These are phyloP conservation scores for Dicroscelio sp. DNA, from an alignment of 2,888 invertebrate species.

Conservation along the genomic window DNA sequence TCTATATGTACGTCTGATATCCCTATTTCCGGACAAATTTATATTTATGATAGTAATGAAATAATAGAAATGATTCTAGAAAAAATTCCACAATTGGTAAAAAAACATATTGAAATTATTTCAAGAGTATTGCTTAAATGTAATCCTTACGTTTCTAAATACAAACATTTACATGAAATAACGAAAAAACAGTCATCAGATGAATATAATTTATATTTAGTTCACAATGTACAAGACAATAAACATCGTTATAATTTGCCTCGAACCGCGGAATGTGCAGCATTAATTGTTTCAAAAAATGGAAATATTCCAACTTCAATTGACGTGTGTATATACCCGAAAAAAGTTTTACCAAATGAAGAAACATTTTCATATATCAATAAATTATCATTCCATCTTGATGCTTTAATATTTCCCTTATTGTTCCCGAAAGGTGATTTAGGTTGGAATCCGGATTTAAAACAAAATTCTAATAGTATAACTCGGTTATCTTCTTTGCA, in stretches of 20 bases:
- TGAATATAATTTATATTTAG: constrained; percentile 27
- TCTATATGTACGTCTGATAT: neutral
- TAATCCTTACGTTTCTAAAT: constrained; percentile 35
- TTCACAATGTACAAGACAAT: neutral
- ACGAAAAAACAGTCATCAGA: neutral
- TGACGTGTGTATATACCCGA: constrained; percentile 61
- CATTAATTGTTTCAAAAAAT: constrained; percentile 35
- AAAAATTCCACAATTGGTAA: constrained; percentile 12
- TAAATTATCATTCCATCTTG: constrained; percentile 66
- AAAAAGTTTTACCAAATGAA: neutral
- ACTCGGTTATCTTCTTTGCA: constrained; percentile 39
- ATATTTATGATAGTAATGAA: constrained; percentile 20
- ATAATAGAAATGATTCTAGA: constrained; percentile 24
- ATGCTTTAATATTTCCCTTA: constrained; percentile 51
- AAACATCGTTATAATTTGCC: constrained; percentile 40
- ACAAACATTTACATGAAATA: constrained; percentile 37
- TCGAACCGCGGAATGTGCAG: constrained; percentile 51
- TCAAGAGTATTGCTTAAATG: constrained; percentile 8
- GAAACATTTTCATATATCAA: neutral
- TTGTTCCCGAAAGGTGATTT: constrained; percentile 42
- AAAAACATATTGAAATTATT: constrained; percentile 9
- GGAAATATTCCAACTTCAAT: constrained; percentile 28
- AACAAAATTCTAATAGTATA: neutral
- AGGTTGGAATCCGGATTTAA: constrained; percentile 46
- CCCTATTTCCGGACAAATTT: constrained; percentile 20